Percentiles rank a stretch among this genome's conserved stretches.
These are phyloP conservation scores for Vanacampus margaritifer DNA, from an alignment of 2,113 vertebrate genomes.

Conservation along the genomic window DNA sequence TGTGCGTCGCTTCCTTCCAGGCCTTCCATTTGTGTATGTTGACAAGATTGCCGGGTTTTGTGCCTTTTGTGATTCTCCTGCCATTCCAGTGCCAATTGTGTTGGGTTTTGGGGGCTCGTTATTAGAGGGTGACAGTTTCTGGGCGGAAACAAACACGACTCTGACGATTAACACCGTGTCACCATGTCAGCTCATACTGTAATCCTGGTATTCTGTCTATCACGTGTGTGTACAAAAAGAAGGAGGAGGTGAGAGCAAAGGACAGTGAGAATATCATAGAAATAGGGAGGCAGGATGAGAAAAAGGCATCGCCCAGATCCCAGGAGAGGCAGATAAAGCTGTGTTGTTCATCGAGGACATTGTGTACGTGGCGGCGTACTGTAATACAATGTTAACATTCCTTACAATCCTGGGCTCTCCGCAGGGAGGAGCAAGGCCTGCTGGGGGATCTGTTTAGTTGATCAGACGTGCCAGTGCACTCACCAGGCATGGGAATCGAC, in stretches of 20 bases:
- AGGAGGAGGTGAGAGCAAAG: conserved; percentile 43
- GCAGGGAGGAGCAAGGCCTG: conserved; percentile 56
- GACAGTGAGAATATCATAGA: conserved; percentile 51
- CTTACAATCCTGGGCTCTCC: conserved; percentile 53
- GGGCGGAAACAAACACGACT: conserved; percentile 72
- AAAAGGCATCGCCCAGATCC: conserved; percentile 49
- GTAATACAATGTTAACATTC: conserved; percentile 67
- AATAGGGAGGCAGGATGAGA: conserved; percentile 38
- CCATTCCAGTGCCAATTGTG: conserved; percentile 60
- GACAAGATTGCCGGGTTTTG: conserved; percentile 70
- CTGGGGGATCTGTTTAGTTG: conserved; percentile 69
- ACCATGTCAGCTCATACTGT: conserved; percentile 70
- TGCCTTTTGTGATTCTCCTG: conserved; percentile 67
- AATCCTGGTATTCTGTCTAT: conserved; percentile 72
- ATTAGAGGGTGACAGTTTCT: conserved; percentile 72
- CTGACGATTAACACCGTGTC: conserved; percentile 70
- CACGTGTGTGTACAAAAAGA: conserved; percentile 55
- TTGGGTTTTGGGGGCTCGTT: conserved; percentile 65
- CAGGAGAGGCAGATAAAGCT: conserved; percentile 63
- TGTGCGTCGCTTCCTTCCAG: conserved; percentile 51
- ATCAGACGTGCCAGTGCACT: conserved; percentile 60
- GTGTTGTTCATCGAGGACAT: conserved; percentile 64
- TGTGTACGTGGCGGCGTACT: conserved; percentile 47
- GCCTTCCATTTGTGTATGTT: conserved; percentile 66
- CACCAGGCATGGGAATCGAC: conserved; percentile 48